Percentiles rank a stretch among this genome's conserved stretches.
phyloP scores from a whole-genome alignment of 1,140 invertebrate species.

The Drosophila bipectinata region DNA sequence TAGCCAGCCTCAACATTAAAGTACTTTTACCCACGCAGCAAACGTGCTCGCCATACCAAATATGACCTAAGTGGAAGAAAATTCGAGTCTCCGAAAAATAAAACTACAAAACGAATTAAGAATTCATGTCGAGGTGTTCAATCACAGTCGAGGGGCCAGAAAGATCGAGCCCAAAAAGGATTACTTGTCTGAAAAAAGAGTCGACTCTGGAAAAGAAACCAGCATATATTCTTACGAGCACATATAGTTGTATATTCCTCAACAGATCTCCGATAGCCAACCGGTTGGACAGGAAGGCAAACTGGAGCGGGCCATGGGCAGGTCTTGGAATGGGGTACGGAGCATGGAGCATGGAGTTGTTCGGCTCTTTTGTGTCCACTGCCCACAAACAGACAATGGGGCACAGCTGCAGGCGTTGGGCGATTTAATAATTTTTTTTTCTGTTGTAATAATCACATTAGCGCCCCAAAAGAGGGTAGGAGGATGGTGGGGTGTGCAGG shows the following conservation, averaged over 20 bases:
- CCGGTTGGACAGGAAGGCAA: slow-evolving; percentile 66
- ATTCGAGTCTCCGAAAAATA: slow-evolving; percentile 20
- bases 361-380: slow-evolving; percentile 20
- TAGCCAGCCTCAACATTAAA: slow-evolving; percentile 41
- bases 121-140: slow-evolving; percentile 45
- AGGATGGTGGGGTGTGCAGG: neutral
- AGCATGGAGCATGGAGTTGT: slow-evolving; percentile 3
- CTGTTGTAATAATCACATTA: slow-evolving; percentile 60
- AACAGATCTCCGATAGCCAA: slow-evolving; percentile 69
- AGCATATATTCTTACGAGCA: slow-evolving; percentile 5
- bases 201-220: slow-evolving; percentile 20
- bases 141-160: slow-evolving; percentile 16
- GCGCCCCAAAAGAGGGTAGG: slow-evolving; percentile 5
- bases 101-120: slow-evolving; percentile 46
- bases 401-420: slow-evolving; percentile 53
- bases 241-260: slow-evolving; percentile 17
- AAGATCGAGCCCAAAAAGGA: slow-evolving; percentile 52
- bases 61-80: slow-evolving; percentile 40
- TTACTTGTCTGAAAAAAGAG: slow-evolving; percentile 42
- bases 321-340: slow-evolving; percentile 32
- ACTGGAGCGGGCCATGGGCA: slow-evolving; percentile 45
- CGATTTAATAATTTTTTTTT: slow-evolving; percentile 43
- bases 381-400: slow-evolving; percentile 44
- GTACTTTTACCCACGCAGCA: slow-evolving; percentile 38
- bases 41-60: slow-evolving; percentile 58